Conservation (phyloP, 2,113 vertebrate species). For the Aleadryas rufinucha region DNA sequence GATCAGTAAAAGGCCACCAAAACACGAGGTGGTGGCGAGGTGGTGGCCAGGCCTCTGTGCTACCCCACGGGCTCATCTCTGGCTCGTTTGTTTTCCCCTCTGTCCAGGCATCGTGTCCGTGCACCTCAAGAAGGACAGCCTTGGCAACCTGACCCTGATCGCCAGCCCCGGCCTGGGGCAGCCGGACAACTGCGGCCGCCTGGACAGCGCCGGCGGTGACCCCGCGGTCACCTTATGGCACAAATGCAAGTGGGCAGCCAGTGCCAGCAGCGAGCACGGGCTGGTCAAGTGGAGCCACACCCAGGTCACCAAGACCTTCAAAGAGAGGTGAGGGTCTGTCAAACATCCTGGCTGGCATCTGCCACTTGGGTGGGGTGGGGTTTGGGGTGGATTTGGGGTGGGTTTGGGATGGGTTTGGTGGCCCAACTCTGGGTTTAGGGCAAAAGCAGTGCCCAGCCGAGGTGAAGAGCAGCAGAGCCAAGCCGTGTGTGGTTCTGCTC, state of each 20-base stretch:
- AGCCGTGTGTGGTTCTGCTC: background rate
- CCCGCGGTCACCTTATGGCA: slow-evolving; percentile 40
- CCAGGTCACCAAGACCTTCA: slow-evolving; percentile 25
- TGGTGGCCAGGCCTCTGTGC: background rate
- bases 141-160: slow-evolving; percentile 64
- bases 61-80: background rate
- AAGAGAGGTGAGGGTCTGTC: slow-evolving; percentile 64
- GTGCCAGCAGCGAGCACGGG: background rate
- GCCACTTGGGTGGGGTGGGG: background rate
- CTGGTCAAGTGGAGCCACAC: slow-evolving; percentile 41
- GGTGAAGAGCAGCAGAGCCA: background rate
- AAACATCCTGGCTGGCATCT: background rate
- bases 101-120: slow-evolving; percentile 65
- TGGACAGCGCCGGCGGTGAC: background rate
- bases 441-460: background rate
- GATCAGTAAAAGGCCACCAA: background rate
- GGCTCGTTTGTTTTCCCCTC: background rate
- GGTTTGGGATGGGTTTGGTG: background rate
- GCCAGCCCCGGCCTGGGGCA: slow-evolving; percentile 59
- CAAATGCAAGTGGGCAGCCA: slow-evolving; percentile 32
- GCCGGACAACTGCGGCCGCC: background rate
- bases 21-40: rapidly evolving
- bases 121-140: slow-evolving; percentile 69
- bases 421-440: background rate
- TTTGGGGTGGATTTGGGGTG: background rate